Conservation (phyloP, 2,113 vertebrate species). For the Dolichotis patagonum region DNA sequence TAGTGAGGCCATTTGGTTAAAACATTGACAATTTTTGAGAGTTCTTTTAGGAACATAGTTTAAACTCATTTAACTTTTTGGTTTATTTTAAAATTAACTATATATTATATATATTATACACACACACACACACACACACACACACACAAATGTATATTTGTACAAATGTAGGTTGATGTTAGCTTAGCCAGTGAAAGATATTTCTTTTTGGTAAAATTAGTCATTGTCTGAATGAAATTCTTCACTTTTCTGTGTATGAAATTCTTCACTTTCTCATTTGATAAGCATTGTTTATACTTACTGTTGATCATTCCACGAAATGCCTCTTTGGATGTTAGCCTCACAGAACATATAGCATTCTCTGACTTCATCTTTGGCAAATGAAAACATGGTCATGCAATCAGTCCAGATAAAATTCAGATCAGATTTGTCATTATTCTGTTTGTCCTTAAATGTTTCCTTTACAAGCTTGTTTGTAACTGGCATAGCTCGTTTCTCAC, state of each 20-base stretch:
- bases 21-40: no score
- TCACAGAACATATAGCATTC: background rate
- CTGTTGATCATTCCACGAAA: background rate
- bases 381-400: background rate
- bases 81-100: background rate
- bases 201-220: background rate
- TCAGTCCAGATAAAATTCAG: background rate
- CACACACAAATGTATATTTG: no score
- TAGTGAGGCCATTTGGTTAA: no score
- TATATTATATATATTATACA: no score
- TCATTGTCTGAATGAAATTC: background rate
- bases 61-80: no score
- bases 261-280: background rate
- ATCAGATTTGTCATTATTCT: background rate
- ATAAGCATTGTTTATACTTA: background rate
- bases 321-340: background rate
- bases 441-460: background rate
- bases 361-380: background rate
- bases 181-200: background rate
- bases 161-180: background rate
- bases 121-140: no score
- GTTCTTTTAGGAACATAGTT: no score
- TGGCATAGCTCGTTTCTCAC: background rate
- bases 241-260: background rate
- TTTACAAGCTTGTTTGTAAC: background rate